Conservation (phyloP, 2,888 invertebrate genomes). For the Eledona agricola region DNA sequence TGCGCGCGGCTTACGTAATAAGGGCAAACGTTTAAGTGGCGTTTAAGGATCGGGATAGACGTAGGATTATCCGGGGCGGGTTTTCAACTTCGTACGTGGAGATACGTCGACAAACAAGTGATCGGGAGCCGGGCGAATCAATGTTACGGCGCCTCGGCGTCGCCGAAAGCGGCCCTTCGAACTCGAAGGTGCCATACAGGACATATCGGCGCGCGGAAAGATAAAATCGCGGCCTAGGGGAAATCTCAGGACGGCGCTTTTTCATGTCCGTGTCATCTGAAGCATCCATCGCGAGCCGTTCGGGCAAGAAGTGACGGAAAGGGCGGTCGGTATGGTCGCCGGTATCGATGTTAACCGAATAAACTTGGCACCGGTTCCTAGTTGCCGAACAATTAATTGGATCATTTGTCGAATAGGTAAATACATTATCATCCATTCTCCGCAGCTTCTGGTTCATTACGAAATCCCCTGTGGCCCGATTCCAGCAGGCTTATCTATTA, state of each 20-base stretch:
- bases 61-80: no score
- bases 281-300: no score
- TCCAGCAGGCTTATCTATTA: constrained; percentile 36
- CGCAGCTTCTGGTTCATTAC: constrained; percentile 24
- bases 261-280: background rate
- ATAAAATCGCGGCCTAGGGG: constrained; percentile 34
- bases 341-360: constrained; percentile 24
- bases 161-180: constrained; percentile 46
- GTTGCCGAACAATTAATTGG: constrained; percentile 34
- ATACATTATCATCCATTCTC: constrained; percentile 37
- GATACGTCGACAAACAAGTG: constrained; percentile 50
- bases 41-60: no score
- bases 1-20: constrained; percentile 45
- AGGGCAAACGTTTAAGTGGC: constrained; percentile 49
- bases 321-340: no score
- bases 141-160: constrained; percentile 52
- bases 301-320: no score
- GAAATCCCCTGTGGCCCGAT: constrained; percentile 33
- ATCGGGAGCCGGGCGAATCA: constrained; percentile 49
- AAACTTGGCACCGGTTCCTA: constrained; percentile 26
- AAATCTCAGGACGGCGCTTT: constrained; percentile 13
- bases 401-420: constrained; percentile 36
- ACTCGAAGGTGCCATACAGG: constrained; percentile 42
- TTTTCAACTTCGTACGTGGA: constrained; percentile 31
- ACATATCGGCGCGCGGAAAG: constrained; percentile 34